phyloP scores from a whole-genome alignment of 2,797 vertebrate genomes.

The Siniperca scherzeri region DNA sequence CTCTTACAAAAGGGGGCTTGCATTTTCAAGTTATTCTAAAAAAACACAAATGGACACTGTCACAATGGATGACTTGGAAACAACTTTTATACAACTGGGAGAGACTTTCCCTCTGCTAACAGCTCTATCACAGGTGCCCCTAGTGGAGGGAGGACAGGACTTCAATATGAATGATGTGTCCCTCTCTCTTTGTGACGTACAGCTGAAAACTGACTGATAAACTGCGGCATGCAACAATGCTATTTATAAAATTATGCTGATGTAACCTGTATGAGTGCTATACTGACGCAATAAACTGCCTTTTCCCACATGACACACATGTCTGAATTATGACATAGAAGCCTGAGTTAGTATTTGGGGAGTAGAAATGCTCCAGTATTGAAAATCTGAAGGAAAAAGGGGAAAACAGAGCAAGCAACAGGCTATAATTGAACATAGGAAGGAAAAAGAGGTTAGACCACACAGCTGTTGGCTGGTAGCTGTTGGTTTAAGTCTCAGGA shows the following conservation, averaged over 20 bases:
- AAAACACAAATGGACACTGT: slow-evolving; percentile 61
- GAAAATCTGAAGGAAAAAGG: neutral
- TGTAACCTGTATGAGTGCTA: neutral
- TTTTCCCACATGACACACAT: neutral
- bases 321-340: neutral
- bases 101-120: slow-evolving; percentile 73
- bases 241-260: slow-evolving; percentile 28
- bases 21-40: slow-evolving; percentile 53
- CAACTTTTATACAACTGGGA: slow-evolving; percentile 40
- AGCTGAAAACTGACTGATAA: slow-evolving; percentile 76
- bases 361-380: neutral
- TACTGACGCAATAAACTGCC: neutral
- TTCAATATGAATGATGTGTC: slow-evolving; percentile 64
- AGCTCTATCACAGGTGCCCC: slow-evolving; percentile 54
- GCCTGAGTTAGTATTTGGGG: neutral
- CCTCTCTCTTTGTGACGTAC: slow-evolving; percentile 79
- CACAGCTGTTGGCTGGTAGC: slow-evolving; percentile 24
- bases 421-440: slow-evolving; percentile 21
- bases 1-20: slow-evolving; percentile 18
- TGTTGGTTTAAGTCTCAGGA: slow-evolving; percentile 15
- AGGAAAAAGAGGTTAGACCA: slow-evolving; percentile 46
- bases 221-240: neutral
- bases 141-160: slow-evolving; percentile 51
- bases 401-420: neutral
- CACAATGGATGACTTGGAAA: slow-evolving; percentile 45